Evolutionary conservation across 2,113 vertebrate species (phyloP).

Genomic region (Melanotaenia duboulayi): DNA sequence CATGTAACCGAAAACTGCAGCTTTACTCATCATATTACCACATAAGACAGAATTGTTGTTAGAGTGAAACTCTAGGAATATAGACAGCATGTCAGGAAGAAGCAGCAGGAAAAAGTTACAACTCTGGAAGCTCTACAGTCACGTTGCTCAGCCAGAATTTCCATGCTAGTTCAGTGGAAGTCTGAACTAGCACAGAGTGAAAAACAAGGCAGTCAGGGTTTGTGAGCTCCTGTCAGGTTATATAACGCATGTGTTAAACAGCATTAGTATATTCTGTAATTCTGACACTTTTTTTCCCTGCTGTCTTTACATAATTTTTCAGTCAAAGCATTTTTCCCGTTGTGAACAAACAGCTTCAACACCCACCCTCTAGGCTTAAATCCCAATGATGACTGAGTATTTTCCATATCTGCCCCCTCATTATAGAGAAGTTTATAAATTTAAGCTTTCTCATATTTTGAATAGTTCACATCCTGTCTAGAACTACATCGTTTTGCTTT

Average conservation of each 20-base stretch:
- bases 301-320: not conserved
- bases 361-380: not conserved
- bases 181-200: not conserved
- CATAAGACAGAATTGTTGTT: constrained; percentile 17
- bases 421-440: too few species aligned
- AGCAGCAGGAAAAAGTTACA: constrained; percentile 46
- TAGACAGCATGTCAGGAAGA: constrained; percentile 7
- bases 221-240: constrained; percentile 1
- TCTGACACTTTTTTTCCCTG: too few species aligned
- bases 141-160: constrained; percentile 31
- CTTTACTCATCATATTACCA: constrained; percentile 18
- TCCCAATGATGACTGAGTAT: constrained; percentile 3
- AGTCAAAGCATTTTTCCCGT: not conserved
- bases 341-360: not conserved
- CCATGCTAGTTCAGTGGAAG: constrained; percentile 32
- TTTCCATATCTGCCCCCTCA: constrained; percentile 25
- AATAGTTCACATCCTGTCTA: too few species aligned
- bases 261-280: not conserved
- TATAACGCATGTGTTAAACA: constrained; percentile 6
- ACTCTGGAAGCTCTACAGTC: constrained; percentile 15
- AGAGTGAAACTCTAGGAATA: constrained; percentile 22
- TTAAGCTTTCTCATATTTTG: too few species aligned
- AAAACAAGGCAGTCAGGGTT: constrained; percentile 18
- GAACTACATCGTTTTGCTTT: too few species aligned
- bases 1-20: constrained; percentile 13